phyloP scores from a whole-genome alignment of 2,113 vertebrate species.

The Cochlearius cochlearius region DNA sequence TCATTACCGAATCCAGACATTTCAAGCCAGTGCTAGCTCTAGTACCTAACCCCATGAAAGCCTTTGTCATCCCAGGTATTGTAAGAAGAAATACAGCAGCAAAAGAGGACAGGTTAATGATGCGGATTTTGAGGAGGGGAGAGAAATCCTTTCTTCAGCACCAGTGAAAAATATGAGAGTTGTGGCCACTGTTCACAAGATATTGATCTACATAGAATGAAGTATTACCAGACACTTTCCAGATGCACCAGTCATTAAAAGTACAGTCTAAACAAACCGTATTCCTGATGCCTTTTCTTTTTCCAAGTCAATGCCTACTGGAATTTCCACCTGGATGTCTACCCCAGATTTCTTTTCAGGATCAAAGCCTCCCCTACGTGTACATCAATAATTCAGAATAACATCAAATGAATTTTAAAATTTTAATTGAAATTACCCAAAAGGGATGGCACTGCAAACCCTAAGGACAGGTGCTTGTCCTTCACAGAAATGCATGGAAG shows the following conservation, averaged over 20 bases:
- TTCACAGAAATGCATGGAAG: neutral
- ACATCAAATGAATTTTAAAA: neutral
- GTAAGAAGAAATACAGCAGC: conserved; percentile 36
- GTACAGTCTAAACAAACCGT: neutral
- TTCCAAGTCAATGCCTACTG: neutral
- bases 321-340: neutral
- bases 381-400: neutral
- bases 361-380: neutral
- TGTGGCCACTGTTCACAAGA: neutral
- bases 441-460: neutral
- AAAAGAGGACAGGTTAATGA: neutral
- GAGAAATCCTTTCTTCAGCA: neutral
- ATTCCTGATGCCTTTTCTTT: neutral
- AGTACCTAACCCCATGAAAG: conserved; percentile 55
- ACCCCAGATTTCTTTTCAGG: neutral
- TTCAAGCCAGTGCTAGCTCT: conserved; percentile 44
- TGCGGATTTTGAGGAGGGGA: neutral
- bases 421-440: neutral
- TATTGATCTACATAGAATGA: neutral
- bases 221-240: neutral
- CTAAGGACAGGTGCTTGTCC: neutral
- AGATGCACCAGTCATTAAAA: neutral
- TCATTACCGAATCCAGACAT: neutral
- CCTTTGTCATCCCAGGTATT: conserved; percentile 25
- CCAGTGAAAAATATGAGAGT: neutral